These are phyloP conservation scores for Nemoura dubitans DNA, from an alignment of 2,888 invertebrate genomes.

Conservation along the genomic window DNA sequence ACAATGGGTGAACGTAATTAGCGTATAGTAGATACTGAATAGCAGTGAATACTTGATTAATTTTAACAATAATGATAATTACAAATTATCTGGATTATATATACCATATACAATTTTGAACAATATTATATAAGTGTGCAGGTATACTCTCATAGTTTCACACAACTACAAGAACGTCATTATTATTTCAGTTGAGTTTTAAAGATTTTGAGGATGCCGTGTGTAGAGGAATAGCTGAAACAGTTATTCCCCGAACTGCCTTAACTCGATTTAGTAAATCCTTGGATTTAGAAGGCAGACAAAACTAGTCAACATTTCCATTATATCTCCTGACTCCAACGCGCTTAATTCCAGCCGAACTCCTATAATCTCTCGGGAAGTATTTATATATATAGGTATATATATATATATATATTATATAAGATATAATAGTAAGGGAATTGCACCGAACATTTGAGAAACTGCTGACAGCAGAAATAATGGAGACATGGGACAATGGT, in stretches of 20 bases:
- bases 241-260: conserved; percentile 34
- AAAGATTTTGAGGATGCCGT: not conserved
- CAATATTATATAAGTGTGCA: no score
- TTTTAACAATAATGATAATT: no score
- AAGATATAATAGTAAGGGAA: not conserved
- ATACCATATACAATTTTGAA: no score
- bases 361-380: conserved; percentile 34
- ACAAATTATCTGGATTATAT: no score
- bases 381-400: conserved; percentile 16
- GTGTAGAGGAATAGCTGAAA: not conserved
- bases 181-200: no score
- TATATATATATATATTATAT: conserved; percentile 8
- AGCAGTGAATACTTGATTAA: not conserved
- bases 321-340: conserved; percentile 13
- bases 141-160: no score
- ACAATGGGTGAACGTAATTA: not conserved
- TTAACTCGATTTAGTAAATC: conserved; percentile 33
- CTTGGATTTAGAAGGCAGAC: not conserved
- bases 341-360: conserved; percentile 33
- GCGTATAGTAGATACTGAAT: no score
- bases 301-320: conserved; percentile 36
- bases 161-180: no score
- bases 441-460: conserved; percentile 10
- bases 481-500: conserved; percentile 20
- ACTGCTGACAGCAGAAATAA: conserved; percentile 33